Conservation (phyloP, 2,888 invertebrate genomes). For the Operophtera brumata region DNA sequence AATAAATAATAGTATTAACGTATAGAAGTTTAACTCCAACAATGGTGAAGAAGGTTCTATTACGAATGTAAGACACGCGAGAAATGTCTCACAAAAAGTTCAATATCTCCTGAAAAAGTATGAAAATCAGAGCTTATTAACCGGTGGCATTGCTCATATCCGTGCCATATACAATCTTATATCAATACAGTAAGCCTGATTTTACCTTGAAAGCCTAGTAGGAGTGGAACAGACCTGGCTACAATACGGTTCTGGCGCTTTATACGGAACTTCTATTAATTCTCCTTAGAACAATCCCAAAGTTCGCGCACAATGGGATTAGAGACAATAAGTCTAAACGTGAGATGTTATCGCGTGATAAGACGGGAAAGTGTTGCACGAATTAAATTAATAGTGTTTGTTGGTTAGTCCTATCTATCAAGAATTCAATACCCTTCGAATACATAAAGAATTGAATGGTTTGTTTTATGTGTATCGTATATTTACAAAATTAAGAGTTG, state of each 20-base stretch:
- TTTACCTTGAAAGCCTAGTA: background rate
- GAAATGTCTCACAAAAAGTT: no score
- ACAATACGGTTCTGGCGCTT: slow-evolving; percentile 65
- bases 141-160: no score
- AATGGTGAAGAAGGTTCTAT: background rate
- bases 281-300: slow-evolving; percentile 74
- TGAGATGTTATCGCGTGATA: slow-evolving; percentile 67
- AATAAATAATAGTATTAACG: slow-evolving; percentile 1
- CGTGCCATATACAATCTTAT: no score
- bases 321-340: slow-evolving; percentile 73
- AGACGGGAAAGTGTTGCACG: slow-evolving; percentile 33
- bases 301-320: slow-evolving; percentile 68
- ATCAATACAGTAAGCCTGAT: background rate
- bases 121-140: no score
- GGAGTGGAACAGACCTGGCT: slow-evolving; percentile 33
- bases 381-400: slow-evolving; percentile 29
- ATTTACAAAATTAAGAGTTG: no score
- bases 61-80: no score
- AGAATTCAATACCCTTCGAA: no score
- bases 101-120: no score
- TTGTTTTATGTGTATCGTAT: no score
- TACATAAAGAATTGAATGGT: no score
- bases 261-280: slow-evolving; percentile 74
- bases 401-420: background rate
- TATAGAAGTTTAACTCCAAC: background rate